phyloP scores from a whole-genome alignment of 2,113 vertebrate species.

The Phaethornis superciliosus region DNA sequence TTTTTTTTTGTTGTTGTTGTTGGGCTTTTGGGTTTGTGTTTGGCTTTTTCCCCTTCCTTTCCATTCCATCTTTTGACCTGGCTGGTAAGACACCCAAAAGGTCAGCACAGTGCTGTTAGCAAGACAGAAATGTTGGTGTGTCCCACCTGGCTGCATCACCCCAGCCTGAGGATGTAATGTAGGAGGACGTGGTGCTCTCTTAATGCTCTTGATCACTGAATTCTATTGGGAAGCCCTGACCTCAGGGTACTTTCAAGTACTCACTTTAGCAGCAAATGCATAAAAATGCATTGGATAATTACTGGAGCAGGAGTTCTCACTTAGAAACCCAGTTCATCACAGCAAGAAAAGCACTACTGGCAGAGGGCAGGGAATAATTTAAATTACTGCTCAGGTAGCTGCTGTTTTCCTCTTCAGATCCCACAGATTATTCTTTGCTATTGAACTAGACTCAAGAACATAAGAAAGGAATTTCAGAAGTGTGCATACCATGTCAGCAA shows the following conservation, averaged over 20 bases:
- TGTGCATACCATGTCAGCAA: not conserved
- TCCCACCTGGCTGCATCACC: not conserved
- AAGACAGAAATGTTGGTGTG: not conserved
- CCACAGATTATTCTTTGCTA: conserved; percentile 3
- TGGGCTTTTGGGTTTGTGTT: not conserved
- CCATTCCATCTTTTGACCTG: not conserved
- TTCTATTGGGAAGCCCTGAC: not conserved
- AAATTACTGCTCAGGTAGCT: not conserved
- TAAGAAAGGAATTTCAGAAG: not conserved
- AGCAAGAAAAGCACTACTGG: not conserved
- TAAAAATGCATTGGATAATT: not conserved
- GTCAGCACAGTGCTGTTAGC: not conserved
- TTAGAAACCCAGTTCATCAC: not conserved
- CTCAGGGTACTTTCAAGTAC: not conserved
- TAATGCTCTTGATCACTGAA: not conserved
- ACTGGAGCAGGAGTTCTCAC: not conserved
- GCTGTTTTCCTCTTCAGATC: not conserved
- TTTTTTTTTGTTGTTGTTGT: not conserved
- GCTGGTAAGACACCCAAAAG: not conserved
- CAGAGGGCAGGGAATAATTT: not conserved
- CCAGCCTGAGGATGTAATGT: not conserved
- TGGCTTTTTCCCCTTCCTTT: not conserved
- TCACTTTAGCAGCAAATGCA: not conserved
- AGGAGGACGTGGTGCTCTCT: not conserved
- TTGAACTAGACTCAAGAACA: not conserved